Evolutionary conservation across 1,140 invertebrate species (phyloP).

Genomic region (Grapholita molesta): DNA sequence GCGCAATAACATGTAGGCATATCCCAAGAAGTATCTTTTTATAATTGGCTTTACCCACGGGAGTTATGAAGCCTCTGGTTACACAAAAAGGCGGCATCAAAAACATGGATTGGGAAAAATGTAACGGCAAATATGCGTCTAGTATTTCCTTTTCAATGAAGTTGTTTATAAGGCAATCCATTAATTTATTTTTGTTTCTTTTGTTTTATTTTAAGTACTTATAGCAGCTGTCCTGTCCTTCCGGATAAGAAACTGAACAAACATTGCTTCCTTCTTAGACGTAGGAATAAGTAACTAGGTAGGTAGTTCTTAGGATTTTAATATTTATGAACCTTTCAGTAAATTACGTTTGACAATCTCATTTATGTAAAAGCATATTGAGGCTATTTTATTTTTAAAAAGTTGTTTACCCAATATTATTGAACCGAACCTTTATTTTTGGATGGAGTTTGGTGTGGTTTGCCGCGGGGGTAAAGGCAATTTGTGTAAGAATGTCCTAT

Average conservation of each 20-base stretch:
- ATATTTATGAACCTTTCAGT: too few relatives aligned
- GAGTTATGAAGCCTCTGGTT: background rate
- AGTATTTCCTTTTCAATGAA: background rate
- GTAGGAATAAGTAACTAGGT: too few relatives aligned
- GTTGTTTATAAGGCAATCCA: background rate
- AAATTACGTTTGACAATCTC: background rate
- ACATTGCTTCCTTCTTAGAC: background rate
- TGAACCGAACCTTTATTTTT: too few relatives aligned
- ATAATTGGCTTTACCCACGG: background rate
- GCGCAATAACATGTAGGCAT: background rate
- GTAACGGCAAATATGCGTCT: background rate
- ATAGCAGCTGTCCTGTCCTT: background rate
- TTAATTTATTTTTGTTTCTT: background rate
- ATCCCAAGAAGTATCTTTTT: background rate
- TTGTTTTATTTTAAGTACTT: background rate
- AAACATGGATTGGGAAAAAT: background rate
- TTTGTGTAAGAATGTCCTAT: too few relatives aligned
- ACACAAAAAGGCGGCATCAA: background rate
- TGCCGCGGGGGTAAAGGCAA: too few relatives aligned
- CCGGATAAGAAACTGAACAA: background rate
- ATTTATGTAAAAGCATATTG: background rate
- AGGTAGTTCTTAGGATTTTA: background rate
- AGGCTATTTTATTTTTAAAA: too few relatives aligned
- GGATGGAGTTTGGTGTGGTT: too few relatives aligned
- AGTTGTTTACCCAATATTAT: too few relatives aligned